A percentile compares a stretch with the other conserved stretches of the same genome.
These are phyloP conservation scores for Pseudomyrmex dendroicus DNA, from an alignment of 1,140 invertebrate genomes.

Conservation along the genomic window DNA sequence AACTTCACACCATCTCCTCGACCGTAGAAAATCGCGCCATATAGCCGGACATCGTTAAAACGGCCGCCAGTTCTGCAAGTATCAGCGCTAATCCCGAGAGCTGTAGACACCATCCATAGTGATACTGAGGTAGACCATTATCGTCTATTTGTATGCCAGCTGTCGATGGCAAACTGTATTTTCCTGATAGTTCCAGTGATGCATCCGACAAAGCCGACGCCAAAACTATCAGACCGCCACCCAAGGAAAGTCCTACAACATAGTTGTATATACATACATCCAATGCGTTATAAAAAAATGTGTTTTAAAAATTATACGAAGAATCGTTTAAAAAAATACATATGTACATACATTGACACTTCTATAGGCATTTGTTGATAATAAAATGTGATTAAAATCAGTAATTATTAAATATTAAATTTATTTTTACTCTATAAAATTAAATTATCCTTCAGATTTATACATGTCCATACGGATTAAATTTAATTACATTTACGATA, in stretches of 20 bases:
- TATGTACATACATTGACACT: neutral
- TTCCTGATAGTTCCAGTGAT: slow-evolving; percentile 84
- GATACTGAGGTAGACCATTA: slow-evolving; percentile 85
- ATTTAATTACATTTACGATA: too few relatives aligned
- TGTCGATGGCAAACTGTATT: slow-evolving; percentile 81
- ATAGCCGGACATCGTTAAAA: slow-evolving; percentile 88
- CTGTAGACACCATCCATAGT: slow-evolving; percentile 91
- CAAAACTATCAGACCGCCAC: slow-evolving; percentile 87
- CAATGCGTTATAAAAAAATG: neutral
- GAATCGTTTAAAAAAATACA: neutral
- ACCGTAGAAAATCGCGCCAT: slow-evolving; percentile 87
- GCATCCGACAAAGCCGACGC: slow-evolving; percentile 88
- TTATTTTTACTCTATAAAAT: too few relatives aligned
- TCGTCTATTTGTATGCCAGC: slow-evolving; percentile 79
- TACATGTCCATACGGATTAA: too few relatives aligned
- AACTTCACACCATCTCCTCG: slow-evolving; percentile 88
- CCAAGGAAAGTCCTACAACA: slow-evolving; percentile 87
- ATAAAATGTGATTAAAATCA: too few relatives aligned
- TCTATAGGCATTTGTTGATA: too few relatives aligned
- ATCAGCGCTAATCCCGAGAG: slow-evolving; percentile 88
- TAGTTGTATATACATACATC: neutral
- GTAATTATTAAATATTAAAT: too few relatives aligned
- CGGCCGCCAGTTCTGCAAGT: slow-evolving; percentile 88
- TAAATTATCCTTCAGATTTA: too few relatives aligned
- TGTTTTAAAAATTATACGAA: neutral